phyloP scores from a whole-genome alignment of 1,140 invertebrate species.

The Lasioglossum albipes region DNA sequence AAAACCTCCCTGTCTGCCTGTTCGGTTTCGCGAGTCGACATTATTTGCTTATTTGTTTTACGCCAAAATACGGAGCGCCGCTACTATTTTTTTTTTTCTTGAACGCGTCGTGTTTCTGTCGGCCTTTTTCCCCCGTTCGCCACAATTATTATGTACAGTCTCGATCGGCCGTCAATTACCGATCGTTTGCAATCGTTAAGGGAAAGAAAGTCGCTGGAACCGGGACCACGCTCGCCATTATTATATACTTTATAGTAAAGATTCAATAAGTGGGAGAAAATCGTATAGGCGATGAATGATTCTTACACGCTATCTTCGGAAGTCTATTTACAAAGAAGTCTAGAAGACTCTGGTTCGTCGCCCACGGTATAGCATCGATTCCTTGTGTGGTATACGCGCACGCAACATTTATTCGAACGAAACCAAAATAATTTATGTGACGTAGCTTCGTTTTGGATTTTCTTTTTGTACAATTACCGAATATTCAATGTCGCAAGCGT shows the following conservation, averaged over 20 bases:
- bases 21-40: conserved; percentile 43
- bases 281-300: conserved; percentile 64
- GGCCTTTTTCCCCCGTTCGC: conserved; percentile 18
- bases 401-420: not conserved
- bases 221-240: conserved; percentile 23
- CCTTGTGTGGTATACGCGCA: not conserved
- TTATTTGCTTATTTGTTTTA: conserved; percentile 43
- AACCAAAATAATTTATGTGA: not conserved
- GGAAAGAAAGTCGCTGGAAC: conserved; percentile 37
- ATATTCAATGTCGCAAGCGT: not conserved
- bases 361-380: conserved; percentile 49
- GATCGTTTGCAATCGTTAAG: not conserved
- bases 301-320: conserved; percentile 37
- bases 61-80: conserved; percentile 53
- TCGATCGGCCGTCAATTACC: not conserved
- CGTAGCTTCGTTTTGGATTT: no score
- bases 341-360: not conserved
- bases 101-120: conserved; percentile 21
- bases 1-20: conserved; percentile 33
- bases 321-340: conserved; percentile 56
- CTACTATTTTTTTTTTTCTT: conserved; percentile 15
- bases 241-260: conserved; percentile 58
- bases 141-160: conserved; percentile 54
- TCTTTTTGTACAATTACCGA: not conserved
- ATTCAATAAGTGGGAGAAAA: conserved; percentile 64